Percentiles rank a stretch among this genome's conserved stretches.
phyloP scores from a whole-genome alignment of 2,888 invertebrate species.

The Dendrolimus houi region DNA sequence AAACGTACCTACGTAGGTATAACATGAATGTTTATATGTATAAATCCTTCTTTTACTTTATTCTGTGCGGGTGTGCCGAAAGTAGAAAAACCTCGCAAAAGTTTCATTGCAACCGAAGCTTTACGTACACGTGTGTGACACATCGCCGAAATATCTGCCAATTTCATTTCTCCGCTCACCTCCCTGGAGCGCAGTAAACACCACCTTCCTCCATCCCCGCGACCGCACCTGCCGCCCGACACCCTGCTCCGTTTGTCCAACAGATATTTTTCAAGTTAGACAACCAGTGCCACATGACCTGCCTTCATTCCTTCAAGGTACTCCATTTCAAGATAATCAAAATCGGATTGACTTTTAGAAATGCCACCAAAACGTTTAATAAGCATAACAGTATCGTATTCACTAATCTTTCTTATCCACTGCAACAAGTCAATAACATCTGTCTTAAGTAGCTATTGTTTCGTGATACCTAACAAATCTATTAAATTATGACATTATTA shows the following conservation, averaged over 20 bases:
- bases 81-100: conserved; percentile 63
- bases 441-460: no score
- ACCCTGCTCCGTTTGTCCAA: conserved; percentile 47
- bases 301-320: conserved; percentile 18
- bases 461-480: no score
- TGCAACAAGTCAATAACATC: no score
- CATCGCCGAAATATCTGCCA: conserved; percentile 69
- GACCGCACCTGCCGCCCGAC: conserved; percentile 28
- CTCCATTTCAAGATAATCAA: conserved; percentile 8
- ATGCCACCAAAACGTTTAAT: no score
- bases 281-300: conserved; percentile 38
- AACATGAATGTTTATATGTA: conserved; percentile 30
- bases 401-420: no score
- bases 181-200: conserved; percentile 71
- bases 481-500: no score
- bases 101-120: conserved; percentile 56
- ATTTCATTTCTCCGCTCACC: conserved; percentile 68
- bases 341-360: background rate
- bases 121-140: conserved; percentile 61
- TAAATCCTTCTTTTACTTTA: conserved; percentile 53
- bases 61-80: conserved; percentile 53
- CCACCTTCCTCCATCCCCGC: conserved; percentile 39
- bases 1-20: conserved; percentile 25
- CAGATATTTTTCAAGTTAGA: conserved; percentile 62
- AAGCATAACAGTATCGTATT: no score